Evolutionary conservation across 2,888 invertebrate species (phyloP), one percentile per base, ranked within the genome.

Genomic region (Eulithis testata): DNA sequence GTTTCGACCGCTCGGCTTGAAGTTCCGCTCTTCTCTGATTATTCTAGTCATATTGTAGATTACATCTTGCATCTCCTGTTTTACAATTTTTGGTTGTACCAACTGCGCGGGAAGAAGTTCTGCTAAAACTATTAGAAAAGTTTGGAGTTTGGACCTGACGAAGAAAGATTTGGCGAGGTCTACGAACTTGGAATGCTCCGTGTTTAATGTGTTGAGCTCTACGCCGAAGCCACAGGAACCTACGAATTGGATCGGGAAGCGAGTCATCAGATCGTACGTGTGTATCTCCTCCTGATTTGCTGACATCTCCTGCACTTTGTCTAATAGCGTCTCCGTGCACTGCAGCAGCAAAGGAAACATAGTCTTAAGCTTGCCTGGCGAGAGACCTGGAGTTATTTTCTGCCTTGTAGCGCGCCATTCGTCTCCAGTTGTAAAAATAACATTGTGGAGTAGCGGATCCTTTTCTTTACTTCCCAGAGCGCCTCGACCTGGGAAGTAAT

Each of bases 281-380:
- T 69, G 62, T 4, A 74, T 68, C 12, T 64, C 52, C 4, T 66
- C 40, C 12, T 63, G 59, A 31, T 43, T 36, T 11, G 47, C 31
- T 43, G 43, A 8, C 53, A 52, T 56, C 45, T 55, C n/a, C 11
- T 58, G 49, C n/a, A 64, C 7, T 4, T 66, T 63, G 0, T 63
- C 40, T 45, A 66, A 64, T n/a, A 76, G 61, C 21, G 73, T 66
- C 6, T 76, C 72, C 9, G 72, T 66, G 21, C 73, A 72, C 14
- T 67, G 63, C 21, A 74, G 70, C 12, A 85, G 75, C 21, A 85
- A 67, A 1, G 84, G 84, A 27, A 82, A 85, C 85, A 86, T 85
- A 5, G 76, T 78, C 47, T 73, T 78, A 2, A 84, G 69, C 69
- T 81, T 86, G 7, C 79, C 78, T 55, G 76, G 76, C 2, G 83